Base-by-base conservation (phyloP, 2,888 invertebrate species). In the Euspilapteryx auroguttella region DNA sequence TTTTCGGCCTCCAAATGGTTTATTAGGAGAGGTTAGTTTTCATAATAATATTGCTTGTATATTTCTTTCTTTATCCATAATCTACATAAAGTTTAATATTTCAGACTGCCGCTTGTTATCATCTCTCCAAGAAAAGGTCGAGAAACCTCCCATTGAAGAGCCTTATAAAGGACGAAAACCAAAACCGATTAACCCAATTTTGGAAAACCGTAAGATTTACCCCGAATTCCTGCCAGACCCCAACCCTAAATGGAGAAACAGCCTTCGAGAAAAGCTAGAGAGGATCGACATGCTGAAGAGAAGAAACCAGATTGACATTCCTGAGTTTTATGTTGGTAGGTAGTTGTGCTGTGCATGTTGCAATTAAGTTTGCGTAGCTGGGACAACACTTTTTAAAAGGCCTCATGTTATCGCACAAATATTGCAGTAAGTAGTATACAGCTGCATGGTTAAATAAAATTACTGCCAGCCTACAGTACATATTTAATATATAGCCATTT, bases 291-390 rank as follows among this genome's bases (percentile, higher is more conserved):
- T 99, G 98, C 52, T 98, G 15, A 83, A 85, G 32, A 79, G 99
- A 32, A 78, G 96, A 40, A 69, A 42, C 30, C 78, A 87, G 35
- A 79, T 99, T 36, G 87, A 91, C 50, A 87, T 99, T 37, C 98
- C 99, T 0, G 97, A 98, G 57, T 99, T 99, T 77, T 99, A 97
- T 78, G 96, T 97, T 46, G 98, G 91, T 88, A 55, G 57, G 84
- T 61, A 14, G n/a, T 12, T 24, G 7, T 12, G 12, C 10, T n/a
- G 9, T 10, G 7, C 22, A 20, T 20, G 5, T 7, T 20, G 8
- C 5, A 7, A 8, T 20, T 8, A 20, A 20, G 20, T 5, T 20
- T 20, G 5, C 8, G 20, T 20, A 8, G 8, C 6, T 20, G 20
- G 5, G 5, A 20, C 5, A 20, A 23, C 11, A n/a, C n/a, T n/a